Base-by-base conservation (phyloP, 2,888 invertebrate species). In the Cephus runcator region DNA sequence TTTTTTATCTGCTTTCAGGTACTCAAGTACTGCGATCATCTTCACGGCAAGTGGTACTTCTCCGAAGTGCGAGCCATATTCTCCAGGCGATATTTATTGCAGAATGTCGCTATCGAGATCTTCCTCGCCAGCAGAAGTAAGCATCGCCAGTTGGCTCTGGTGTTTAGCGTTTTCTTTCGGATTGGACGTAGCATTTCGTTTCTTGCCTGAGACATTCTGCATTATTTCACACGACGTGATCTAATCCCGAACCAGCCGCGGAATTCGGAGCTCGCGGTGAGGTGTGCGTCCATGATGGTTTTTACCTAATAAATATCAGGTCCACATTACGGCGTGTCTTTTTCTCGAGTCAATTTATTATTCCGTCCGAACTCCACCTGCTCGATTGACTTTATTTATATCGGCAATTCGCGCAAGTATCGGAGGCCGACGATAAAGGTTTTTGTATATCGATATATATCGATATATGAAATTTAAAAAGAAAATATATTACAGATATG, bases 21-120 rank as follows among this genome's bases (percentile, higher is more conserved):
- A 77, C 92, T 99, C 86, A 97, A 98, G 89, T 99, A 99, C 93
- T 98, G 99, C 92, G 99, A 99, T 91, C 98, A 98, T 92, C 94
- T 99, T 75, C 99, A 99, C 92, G 99, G 99, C 81, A 98, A 99
- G 93, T 99, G 99, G 99, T 98, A 99, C 93, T 99, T 99, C 93
- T 98, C 97, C 86, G 99, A 99, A 93, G 98, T 99, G 83, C 95
- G 99, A 15, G 99, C 99, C 81, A 98, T 99, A 88, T 99, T 99
- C 93, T 98, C 98, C 12, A 94, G 99, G 4, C 95, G 99, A 73
- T 99, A 99, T 92, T 94, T 99, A 77, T 95, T 99, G 85, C 99
- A 99, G 93, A 99, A 98, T 93, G 96, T 97, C 79, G 99, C 99
- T 83, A 95, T 99, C 90, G 99, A 99, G 93, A 98, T 99, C 92